Conservation (phyloP, 2,797 vertebrate species). For the Pantherophis vulpinus region DNA sequence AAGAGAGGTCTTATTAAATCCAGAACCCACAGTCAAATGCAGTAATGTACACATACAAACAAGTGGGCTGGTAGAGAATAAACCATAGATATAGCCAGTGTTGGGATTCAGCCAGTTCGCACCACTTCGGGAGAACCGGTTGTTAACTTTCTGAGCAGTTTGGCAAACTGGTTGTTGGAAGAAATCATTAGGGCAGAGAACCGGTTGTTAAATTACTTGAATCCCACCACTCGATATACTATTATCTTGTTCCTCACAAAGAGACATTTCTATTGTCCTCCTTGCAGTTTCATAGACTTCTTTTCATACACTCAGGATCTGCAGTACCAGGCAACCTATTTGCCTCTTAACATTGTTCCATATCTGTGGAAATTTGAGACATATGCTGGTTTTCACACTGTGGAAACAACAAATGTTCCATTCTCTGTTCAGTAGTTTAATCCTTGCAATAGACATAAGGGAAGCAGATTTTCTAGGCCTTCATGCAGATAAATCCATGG, state of each 20-base stretch:
- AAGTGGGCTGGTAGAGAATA: too few relatives aligned
- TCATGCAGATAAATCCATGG: background rate
- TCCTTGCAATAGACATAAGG: slow-evolving; percentile 31
- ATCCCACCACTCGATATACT: too few relatives aligned
- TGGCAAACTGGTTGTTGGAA: too few relatives aligned
- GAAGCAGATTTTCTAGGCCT: background rate
- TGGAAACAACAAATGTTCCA: slow-evolving; percentile 63
- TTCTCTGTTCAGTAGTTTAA: slow-evolving; percentile 55
- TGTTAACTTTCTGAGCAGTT: too few relatives aligned
- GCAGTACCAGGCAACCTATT: slow-evolving; percentile 5
- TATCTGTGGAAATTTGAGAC: slow-evolving; percentile 35
- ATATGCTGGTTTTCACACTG: slow-evolving; percentile 66
- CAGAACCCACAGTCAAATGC: background rate
- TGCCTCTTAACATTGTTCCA: slow-evolving; percentile 14
- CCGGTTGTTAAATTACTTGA: too few relatives aligned
- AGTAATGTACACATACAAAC: background rate
- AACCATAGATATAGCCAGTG: background rate
- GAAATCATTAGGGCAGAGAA: too few relatives aligned
- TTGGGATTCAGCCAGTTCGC: too few relatives aligned
- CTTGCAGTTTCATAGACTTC: background rate
- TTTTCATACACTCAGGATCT: background rate
- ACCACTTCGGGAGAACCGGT: too few relatives aligned
- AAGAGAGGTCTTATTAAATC: background rate
- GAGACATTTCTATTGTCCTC: background rate
- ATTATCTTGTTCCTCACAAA: background rate